phyloP scores from a whole-genome alignment of 1,140 invertebrate species.

The Ostrea edulis region DNA sequence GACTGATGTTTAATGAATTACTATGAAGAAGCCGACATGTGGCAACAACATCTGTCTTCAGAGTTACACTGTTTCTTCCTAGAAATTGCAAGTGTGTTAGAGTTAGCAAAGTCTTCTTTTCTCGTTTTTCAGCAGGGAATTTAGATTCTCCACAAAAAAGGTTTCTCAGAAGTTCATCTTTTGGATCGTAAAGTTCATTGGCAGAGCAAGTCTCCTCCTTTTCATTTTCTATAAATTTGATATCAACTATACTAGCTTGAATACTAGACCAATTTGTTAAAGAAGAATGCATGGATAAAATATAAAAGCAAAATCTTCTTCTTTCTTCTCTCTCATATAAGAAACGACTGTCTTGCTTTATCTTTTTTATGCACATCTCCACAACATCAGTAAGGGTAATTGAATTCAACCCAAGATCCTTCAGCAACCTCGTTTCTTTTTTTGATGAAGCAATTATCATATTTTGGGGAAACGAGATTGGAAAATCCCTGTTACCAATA shows the following conservation, averaged over 20 bases:
- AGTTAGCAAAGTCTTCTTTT: background rate
- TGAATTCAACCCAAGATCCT: background rate
- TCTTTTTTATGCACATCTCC: background rate
- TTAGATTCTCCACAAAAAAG: background rate
- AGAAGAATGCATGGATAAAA: background rate
- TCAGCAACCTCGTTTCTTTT: background rate
- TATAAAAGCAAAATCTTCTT: background rate
- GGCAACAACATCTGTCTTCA: background rate
- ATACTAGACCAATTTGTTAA: background rate
- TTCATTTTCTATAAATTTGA: background rate
- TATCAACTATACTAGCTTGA: background rate
- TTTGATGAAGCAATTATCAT: background rate
- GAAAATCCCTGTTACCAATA: background rate
- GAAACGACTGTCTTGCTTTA: background rate
- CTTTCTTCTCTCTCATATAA: background rate
- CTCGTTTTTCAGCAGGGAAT: background rate
- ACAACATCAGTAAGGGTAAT: background rate
- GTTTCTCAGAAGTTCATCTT: background rate
- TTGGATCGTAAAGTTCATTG: slow-evolving; percentile 6
- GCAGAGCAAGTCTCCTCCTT: background rate
- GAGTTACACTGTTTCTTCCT: background rate
- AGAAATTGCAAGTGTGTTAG: background rate
- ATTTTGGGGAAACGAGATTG: background rate
- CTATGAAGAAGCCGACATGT: background rate
- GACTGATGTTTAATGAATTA: background rate